Conservation (phyloP, 92 coral and sea anemone species). For the Palythoa heliodiscus region DNA sequence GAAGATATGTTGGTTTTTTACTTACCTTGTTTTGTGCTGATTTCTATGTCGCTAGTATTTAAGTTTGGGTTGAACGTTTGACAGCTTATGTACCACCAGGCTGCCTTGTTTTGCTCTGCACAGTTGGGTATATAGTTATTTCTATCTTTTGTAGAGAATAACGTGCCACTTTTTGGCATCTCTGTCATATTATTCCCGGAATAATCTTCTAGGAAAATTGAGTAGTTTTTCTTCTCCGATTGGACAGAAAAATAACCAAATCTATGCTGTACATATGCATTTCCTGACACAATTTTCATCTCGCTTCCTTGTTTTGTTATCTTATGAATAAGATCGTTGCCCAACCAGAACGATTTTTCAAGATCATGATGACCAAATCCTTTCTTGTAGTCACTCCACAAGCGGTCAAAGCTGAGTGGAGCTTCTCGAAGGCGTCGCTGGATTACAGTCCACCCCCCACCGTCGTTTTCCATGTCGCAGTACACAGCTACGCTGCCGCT, state of each 20-base stretch:
- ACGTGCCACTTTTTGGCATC: background rate
- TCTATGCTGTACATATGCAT: conserved; percentile 6
- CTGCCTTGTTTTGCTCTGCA: background rate
- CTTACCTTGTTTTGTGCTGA: no score
- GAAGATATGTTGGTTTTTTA: no score
- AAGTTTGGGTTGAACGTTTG: no score
- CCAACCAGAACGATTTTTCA: conserved; percentile 55
- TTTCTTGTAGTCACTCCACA: conserved; percentile 38
- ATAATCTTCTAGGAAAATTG: conserved; percentile 22
- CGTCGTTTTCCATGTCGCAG: conserved; percentile 73
- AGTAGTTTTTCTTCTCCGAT: background rate
- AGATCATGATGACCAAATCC: conserved; percentile 64
- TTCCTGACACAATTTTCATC: conserved; percentile 38
- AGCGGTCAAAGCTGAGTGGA: background rate
- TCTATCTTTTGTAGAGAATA: background rate
- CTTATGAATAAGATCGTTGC: conserved; percentile 46
- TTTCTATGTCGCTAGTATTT: no score
- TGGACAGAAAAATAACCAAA: conserved; percentile 44
- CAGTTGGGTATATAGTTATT: background rate
- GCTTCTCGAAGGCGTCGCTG: conserved; percentile 27
- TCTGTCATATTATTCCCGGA: conserved; percentile 36
- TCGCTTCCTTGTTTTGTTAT: conserved; percentile 50
- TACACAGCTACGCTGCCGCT: conserved; percentile 49
- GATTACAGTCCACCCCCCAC: conserved; percentile 78
- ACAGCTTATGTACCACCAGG: no score